Conservation (phyloP, 2,797 vertebrate genomes). For the Salarias fasciatus region DNA sequence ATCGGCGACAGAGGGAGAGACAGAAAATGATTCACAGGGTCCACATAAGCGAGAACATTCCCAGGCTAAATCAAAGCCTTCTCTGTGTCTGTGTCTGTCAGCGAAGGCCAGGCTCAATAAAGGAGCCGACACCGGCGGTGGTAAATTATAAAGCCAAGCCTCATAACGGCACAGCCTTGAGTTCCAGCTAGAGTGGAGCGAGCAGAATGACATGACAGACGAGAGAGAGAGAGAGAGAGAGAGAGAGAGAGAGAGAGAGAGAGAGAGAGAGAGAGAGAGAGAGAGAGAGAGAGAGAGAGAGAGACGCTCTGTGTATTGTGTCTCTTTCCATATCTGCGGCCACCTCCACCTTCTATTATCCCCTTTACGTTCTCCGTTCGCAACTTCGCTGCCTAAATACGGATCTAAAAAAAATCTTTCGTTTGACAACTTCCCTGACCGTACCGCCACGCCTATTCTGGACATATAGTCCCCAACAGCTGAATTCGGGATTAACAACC, state of each 20-base stretch:
- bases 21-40: constrained; percentile 52
- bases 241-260: no score
- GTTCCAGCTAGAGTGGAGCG: constrained; percentile 49
- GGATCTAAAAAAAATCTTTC: no score
- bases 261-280: no score
- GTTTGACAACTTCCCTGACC: no score
- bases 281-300: no score
- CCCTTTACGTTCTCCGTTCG: background rate
- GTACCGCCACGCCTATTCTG: background rate
- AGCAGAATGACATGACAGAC: constrained; percentile 43
- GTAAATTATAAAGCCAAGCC: constrained; percentile 64
- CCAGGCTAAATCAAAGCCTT: constrained; percentile 65
- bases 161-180: constrained; percentile 62
- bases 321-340: constrained; percentile 26
- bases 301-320: no score
- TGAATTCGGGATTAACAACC: background rate
- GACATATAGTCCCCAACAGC: background rate
- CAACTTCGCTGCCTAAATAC: no score
- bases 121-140: constrained; percentile 42
- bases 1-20: constrained; percentile 16
- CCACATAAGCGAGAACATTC: constrained; percentile 52
- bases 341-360: constrained; percentile 28
- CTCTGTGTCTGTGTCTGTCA: constrained; percentile 59
- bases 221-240: no score
- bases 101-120: constrained; percentile 69